A percentile compares a stretch with the other conserved stretches of the same genome.
Evolutionary conservation across 2,797 vertebrate genomes (phyloP).

Genomic region (Amniataba percoides): DNA sequence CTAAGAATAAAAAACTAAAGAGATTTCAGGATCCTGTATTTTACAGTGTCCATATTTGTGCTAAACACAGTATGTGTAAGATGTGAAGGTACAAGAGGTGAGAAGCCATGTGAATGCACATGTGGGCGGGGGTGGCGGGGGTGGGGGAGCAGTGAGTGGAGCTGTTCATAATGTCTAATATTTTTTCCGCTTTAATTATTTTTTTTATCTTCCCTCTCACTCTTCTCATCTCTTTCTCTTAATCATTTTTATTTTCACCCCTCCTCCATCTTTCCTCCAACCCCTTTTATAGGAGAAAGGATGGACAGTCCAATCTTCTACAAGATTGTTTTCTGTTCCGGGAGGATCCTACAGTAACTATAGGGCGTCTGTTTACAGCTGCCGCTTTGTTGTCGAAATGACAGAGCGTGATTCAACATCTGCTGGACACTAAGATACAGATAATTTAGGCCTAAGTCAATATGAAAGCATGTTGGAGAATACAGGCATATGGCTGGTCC

Average conservation of each 20-base stretch:
- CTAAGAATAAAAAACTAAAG: neutral
- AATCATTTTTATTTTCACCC: slow-evolving; percentile 37
- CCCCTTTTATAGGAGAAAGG: slow-evolving; percentile 22
- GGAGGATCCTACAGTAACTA: slow-evolving; percentile 14
- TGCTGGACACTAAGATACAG: neutral
- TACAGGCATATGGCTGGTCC: neutral
- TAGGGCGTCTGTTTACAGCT: slow-evolving; percentile 21
- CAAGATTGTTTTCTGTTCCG: slow-evolving; percentile 35
- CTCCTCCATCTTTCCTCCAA: neutral
- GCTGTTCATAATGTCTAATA: neutral
- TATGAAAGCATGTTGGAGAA: slow-evolving; percentile 1
- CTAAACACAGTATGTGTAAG: neutral
- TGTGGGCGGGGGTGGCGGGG: neutral
- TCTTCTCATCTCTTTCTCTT: slow-evolving; percentile 30
- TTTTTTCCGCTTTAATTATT: slow-evolving; percentile 30
- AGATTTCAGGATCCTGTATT: neutral
- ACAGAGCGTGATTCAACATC: slow-evolving; percentile 37
- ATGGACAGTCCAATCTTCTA: slow-evolving; percentile 42
- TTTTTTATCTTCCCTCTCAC: slow-evolving; percentile 19
- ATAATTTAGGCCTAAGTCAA: neutral
- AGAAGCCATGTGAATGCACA: neutral
- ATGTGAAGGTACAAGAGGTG: neutral
- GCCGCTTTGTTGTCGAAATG: slow-evolving; percentile 14
- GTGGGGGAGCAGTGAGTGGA: neutral
- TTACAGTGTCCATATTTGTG: neutral